Conservation (phyloP, 2,888 invertebrate species). For the Trachelus iudaicus region DNA sequence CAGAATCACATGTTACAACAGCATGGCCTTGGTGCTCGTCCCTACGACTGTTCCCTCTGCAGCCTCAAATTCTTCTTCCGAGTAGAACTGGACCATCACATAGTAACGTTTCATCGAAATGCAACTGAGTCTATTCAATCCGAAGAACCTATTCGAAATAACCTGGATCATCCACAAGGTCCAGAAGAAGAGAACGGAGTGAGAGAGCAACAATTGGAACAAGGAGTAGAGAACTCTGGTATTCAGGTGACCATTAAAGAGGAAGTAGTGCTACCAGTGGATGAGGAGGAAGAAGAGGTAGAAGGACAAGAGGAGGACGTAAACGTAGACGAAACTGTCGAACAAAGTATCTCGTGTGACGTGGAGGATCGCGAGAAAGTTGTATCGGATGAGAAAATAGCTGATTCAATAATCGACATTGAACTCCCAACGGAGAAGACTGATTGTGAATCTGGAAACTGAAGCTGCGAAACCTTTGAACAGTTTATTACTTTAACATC, state of each 20-base stretch:
- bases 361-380: background rate
- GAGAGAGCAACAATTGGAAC: too few species aligned
- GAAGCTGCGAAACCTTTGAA: too few species aligned
- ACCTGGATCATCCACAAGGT: background rate
- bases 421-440: too few species aligned
- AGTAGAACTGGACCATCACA: slow-evolving; percentile 90
- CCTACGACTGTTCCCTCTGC: slow-evolving; percentile 88
- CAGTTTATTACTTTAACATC: too few species aligned
- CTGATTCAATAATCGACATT: too few species aligned
- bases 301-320: slow-evolving; percentile 31
- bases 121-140: slow-evolving; percentile 24
- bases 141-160: slow-evolving; percentile 5
- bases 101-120: slow-evolving; percentile 41
- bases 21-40: slow-evolving; percentile 83
- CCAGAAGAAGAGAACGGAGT: background rate
- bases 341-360: slow-evolving; percentile 10
- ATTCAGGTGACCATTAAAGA: background rate
- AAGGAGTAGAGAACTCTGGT: background rate
- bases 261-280: background rate
- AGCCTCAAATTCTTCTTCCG: slow-evolving; percentile 90
- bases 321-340: slow-evolving; percentile 39
- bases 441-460: too few species aligned
- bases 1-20: slow-evolving; percentile 83
- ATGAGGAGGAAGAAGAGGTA: slow-evolving; percentile 23
- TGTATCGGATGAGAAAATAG: background rate